Conservation (phyloP, 2,113 vertebrate species). For the Girardinichthys multiradiatus region DNA sequence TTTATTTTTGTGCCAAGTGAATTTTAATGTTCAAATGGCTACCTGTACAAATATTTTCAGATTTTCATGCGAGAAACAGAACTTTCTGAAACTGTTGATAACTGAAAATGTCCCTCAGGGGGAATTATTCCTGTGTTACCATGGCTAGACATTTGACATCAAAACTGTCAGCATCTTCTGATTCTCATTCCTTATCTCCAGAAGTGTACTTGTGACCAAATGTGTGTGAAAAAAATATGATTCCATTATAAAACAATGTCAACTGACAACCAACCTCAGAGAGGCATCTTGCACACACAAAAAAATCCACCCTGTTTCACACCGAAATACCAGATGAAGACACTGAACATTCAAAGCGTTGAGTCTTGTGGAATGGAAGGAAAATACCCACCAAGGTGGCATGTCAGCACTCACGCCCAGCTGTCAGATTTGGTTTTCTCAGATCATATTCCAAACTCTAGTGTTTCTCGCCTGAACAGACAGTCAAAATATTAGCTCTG, state of each 20-base stretch:
- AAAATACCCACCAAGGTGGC: neutral
- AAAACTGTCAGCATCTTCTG: neutral
- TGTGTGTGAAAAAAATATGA: neutral
- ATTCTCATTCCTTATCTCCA: constrained; percentile 13
- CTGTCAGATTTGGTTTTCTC: neutral
- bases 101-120: too few species aligned
- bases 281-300: neutral
- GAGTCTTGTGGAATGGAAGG: constrained; percentile 3
- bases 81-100: neutral
- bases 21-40: neutral
- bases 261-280: constrained; percentile 10
- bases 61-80: too few species aligned
- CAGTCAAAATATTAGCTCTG: neutral
- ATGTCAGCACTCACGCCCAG: neutral
- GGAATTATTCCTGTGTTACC: too few species aligned
- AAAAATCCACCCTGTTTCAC: neutral
- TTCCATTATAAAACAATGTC: neutral
- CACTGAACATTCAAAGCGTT: neutral
- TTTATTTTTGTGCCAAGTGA: neutral
- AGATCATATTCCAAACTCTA: neutral
- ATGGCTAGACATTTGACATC: neutral
- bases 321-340: neutral
- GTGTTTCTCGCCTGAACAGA: neutral
- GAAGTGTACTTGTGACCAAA: neutral
- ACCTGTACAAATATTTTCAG: neutral